A percentile compares a stretch with the other conserved stretches of the same genome.
phyloP scores from a whole-genome alignment of 2,113 vertebrate genomes.

The Motacilla alba region DNA sequence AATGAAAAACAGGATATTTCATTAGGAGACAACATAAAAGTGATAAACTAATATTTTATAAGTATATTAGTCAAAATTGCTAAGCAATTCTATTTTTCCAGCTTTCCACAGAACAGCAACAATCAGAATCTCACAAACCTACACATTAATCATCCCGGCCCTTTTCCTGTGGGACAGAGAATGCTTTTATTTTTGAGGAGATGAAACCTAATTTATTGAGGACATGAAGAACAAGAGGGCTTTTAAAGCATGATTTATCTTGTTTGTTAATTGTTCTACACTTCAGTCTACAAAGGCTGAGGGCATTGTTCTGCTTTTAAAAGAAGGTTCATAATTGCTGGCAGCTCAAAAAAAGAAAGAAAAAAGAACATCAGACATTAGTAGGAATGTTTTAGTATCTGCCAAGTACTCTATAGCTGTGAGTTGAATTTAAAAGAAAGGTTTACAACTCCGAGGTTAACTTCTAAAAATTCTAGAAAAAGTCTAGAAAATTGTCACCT shows the following conservation, averaged over 20 bases:
- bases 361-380: neutral
- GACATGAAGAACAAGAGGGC: neutral
- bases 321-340: neutral
- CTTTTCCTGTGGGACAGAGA: neutral
- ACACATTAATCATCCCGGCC: neutral
- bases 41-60: constrained; percentile 27
- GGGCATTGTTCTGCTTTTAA: constrained; percentile 13
- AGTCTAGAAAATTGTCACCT: neutral
- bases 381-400: neutral
- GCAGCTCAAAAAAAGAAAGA: neutral
- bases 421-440: neutral
- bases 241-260: constrained; percentile 21
- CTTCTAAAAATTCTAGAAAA: neutral
- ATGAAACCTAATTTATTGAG: constrained; percentile 9
- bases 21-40: constrained; percentile 10
- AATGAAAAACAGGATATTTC: neutral
- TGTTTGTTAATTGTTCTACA: neutral
- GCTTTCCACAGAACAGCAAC: neutral
- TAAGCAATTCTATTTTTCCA: neutral
- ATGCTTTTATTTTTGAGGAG: constrained; percentile 12
- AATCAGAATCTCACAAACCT: neutral
- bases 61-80: constrained; percentile 4
- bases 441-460: neutral
- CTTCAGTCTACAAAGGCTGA: neutral
- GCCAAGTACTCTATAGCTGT: neutral